phyloP scores from a whole-genome alignment of 2,888 invertebrate species.

The Lasiommata megera region DNA sequence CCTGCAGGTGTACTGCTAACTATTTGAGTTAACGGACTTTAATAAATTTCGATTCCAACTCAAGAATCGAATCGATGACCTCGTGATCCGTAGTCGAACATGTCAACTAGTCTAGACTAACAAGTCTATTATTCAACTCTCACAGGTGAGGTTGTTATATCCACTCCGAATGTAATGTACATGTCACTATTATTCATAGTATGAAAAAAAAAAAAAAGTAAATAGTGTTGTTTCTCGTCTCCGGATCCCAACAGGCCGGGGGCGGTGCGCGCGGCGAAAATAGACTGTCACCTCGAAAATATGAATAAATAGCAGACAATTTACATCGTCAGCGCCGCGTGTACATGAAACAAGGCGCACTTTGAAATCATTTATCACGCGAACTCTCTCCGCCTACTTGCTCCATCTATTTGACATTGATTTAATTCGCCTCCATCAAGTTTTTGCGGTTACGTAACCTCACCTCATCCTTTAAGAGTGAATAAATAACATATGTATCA shows the following conservation, averaged over 20 bases:
- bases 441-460: constrained; percentile 1
- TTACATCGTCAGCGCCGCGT: constrained; percentile 37
- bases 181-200: not conserved
- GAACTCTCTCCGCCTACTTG: constrained; percentile 35
- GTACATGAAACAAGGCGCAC: constrained; percentile 41
- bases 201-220: constrained; percentile 21
- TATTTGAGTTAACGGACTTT: too few relatives aligned
- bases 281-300: constrained; percentile 58
- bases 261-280: constrained; percentile 45
- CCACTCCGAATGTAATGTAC: not conserved
- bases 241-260: constrained; percentile 24
- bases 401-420: constrained; percentile 16
- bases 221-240: constrained; percentile 18
- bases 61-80: too few relatives aligned
- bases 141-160: too few relatives aligned
- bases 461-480: too few relatives aligned
- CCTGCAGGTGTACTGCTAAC: too few relatives aligned
- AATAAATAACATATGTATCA: too few relatives aligned
- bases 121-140: too few relatives aligned
- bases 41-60: too few relatives aligned
- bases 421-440: constrained; percentile 13
- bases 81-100: too few relatives aligned
- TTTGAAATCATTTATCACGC: constrained; percentile 38
- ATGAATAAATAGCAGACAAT: constrained; percentile 54
- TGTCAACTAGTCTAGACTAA: too few relatives aligned